phyloP scores from a whole-genome alignment of 2,797 vertebrate species.

The Stomatorhinus walkeri region DNA sequence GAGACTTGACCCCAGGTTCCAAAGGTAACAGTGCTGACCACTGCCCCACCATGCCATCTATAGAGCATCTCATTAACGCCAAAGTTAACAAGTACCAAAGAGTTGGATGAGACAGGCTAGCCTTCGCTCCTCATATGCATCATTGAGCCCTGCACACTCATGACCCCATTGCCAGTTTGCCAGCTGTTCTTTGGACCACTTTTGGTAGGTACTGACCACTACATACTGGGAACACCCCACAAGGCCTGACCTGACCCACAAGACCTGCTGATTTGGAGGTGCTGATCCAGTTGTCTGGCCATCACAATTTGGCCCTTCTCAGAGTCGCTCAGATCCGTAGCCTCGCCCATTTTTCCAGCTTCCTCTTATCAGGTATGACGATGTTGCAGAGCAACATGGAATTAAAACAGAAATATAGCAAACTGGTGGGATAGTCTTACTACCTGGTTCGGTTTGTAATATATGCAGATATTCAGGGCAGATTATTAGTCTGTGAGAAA shows the following conservation, averaged over 20 bases:
- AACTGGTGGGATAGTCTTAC: not conserved
- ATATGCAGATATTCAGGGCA: not conserved
- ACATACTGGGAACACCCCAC: not conserved
- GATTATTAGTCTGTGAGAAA: not conserved
- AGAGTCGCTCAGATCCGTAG: not conserved
- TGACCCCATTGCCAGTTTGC: not conserved
- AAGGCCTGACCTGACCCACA: too few species aligned
- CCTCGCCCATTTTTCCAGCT: not conserved
- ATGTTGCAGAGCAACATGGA: not conserved
- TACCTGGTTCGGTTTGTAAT: not conserved
- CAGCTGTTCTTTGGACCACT: not conserved
- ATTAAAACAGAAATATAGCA: not conserved
- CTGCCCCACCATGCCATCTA: not conserved
- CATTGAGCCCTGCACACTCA: not conserved
- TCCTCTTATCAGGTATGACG: not conserved
- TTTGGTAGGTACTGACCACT: not conserved
- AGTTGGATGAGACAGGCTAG: not conserved
- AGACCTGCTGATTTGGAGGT: not conserved
- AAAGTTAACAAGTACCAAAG: not conserved
- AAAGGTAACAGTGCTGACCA: not conserved
- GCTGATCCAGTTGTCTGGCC: not conserved
- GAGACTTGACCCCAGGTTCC: not conserved
- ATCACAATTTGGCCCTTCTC: not conserved
- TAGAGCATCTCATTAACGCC: not conserved
- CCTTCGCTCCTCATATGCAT: not conserved